Base-by-base conservation (phyloP, 2,113 vertebrate genomes). In the Pterocles orientalis region DNA sequence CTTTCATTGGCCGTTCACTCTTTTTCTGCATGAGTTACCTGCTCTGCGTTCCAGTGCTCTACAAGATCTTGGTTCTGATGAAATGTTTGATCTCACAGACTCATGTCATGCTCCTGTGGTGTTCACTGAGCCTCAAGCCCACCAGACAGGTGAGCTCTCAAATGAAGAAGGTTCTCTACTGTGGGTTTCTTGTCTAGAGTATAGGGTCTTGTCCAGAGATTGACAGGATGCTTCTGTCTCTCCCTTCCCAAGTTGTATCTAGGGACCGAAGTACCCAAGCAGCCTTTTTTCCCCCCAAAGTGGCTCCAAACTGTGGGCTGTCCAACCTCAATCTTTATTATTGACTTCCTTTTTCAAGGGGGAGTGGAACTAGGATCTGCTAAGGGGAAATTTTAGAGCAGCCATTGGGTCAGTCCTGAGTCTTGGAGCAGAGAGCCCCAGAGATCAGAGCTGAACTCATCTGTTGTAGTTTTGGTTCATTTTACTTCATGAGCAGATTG, bases 91-190 rank as follows among this genome's bases (percentile, higher is more conserved):
- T 57, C 64, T 68, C 50, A 28, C 0, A 9, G 36, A 66, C 18
- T 47, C n/a, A 3, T 9, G 31, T 5, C 61, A 1, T 0, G 0
- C 4, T 25, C n/a, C 41, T 24, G 3, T 19, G 4, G 6, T 5
- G 10, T 10, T 54, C 70, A 43, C 26, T 3, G 17, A 78, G 12
- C 34, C 61, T 84, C 72, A n/a, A 33, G n/a, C 15, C 29, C 41
- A 14, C 54, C 68, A 50, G 43, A 16, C 3, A 10, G 14, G 51
- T n/a, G 34, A 43, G 2, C 5, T 36, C 28, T 45, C 24, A 23
- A 72, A 62, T 0, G 2, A 76, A 86, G 34, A 4, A 18, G 18
- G 15, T 4, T n/a, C 36, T 8, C 31, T 21, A 5, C 14, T 5
- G 7, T 48, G n/a, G 17, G 34, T 23, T 76, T 76, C 25, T 66